Base-by-base conservation (phyloP, 2,888 invertebrate genomes). In the Andrena bicolor region DNA sequence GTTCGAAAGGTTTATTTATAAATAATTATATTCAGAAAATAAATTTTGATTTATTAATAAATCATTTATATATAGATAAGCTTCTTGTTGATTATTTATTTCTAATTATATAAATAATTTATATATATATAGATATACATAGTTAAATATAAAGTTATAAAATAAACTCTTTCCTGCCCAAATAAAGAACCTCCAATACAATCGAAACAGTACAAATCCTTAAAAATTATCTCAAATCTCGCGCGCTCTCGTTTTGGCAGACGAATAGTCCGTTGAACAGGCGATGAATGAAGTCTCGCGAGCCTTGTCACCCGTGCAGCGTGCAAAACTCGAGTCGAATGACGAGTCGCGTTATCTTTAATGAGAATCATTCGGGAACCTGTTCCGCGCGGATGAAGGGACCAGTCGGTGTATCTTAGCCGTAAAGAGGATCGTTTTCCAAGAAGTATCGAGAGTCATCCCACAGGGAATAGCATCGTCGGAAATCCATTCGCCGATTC, bases 351-450 rank as follows among this genome's bases (percentile, higher is more conserved):
- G 51, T 53, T 74, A 76, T 76, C 76, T 65, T 66, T 70, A 74
- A 81, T 58, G 56, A 66, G 69, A 70, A 81, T 83, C 83, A 41
- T 69, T 58, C 5, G n/a, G 32, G 53, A 81, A 81, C 83, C 73
- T 74, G 73, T 83, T 74, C 69, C 0, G 16, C 64, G 7, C 69
- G 23, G 48, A 20, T 28, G 74, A 48, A 48, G 53, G 53, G 23
- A 20, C 30, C 51, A 32, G 23, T 48, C 53, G 56, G 16, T 48
- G 58, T 48, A 28, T 23, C 64, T 79, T 69, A 32, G 28, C 20
- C 32, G 64, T 64, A 76, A 75, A 65, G 58, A 41, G 30, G 51
- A 66, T 30, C 65, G 7, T 56, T 77, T 80, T 68, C 72, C 8
- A 10, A 69, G 77, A 80, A 80, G 35, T 10, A 41, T n/a, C 28